Evolutionary conservation across 2,113 vertebrate genomes (phyloP), one percentile per base, ranked within the genome.

Genomic region (Cochlearius cochlearius): DNA sequence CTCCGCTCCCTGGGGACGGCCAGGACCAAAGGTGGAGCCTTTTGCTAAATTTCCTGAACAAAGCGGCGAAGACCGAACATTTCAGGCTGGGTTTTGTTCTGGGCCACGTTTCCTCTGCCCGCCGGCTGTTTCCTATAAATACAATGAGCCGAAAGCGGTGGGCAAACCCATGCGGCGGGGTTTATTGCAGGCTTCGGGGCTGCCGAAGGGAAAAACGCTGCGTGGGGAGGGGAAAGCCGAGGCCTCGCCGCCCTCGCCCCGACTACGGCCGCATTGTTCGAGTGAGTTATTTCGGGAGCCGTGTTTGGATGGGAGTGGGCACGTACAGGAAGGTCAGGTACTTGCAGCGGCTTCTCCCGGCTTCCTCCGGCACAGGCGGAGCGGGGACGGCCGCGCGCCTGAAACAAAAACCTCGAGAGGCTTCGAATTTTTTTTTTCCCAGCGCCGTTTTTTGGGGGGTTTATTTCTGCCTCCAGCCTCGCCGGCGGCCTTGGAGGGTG

Each of bases 361-460:
- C 59, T 85, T 87, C 79, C 71, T 56, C 41, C 0, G 1, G 39
- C 25, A 0, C 26, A 7, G 41, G 39, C 3, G 0, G 27, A 12
- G 22, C 4, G 9, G 39, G 15, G 11, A 11, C 0, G 2, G n/a
- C 60, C 12, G 0, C 36, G 7, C 1, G 1, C 6, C 27, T 32
- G 17, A 11, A 82, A 66, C 64, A 78, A 82, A 90, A 79, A 7
- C n/a, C 18, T 62, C 0, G 0, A 12, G 34, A 63, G 11, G 3
- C 0, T 18, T 69, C 13, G 1, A 2, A n/a, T n/a, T n/a, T 43
- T 43, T 15, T 5, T 36, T 19, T 84, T 36, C 45, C 60, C 55
- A 39, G 52, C 0, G 4, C 22, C 0, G 0, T 30, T 76, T 72
- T 17, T 2, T n/a, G n/a, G 4, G 39, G 55, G 11, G 2, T 8